phyloP scores from a whole-genome alignment of 2,797 vertebrate genomes.

The Lycodopsis pacificus region DNA sequence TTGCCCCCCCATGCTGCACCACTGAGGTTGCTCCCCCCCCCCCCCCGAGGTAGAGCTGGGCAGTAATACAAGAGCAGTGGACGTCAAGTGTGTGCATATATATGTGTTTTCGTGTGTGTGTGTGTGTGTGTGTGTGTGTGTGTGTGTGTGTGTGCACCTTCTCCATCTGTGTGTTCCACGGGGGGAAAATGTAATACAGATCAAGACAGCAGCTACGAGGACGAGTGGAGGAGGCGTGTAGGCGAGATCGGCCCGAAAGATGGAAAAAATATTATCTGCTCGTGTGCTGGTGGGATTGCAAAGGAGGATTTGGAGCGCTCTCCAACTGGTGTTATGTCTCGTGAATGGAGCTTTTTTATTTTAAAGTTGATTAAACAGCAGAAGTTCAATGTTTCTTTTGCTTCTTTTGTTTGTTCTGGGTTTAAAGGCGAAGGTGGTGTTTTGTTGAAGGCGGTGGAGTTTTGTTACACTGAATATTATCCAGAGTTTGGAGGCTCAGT shows the following conservation, averaged over 20 bases:
- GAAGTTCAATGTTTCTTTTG: slow-evolving; percentile 39
- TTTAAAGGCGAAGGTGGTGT: slow-evolving; percentile 35
- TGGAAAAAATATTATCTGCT: slow-evolving; percentile 73
- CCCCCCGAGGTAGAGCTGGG: slow-evolving; percentile 60
- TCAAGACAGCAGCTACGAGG: slow-evolving; percentile 73
- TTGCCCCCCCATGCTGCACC: slow-evolving; percentile 18
- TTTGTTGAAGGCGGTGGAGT: slow-evolving; percentile 62
- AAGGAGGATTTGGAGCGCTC: slow-evolving; percentile 57
- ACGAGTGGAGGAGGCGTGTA: slow-evolving; percentile 75
- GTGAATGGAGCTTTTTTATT: slow-evolving; percentile 59
- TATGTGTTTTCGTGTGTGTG: background rate
- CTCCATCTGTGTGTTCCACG: slow-evolving; percentile 70
- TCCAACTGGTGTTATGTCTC: slow-evolving; percentile 49
- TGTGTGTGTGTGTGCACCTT: slow-evolving; percentile 44
- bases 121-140: slow-evolving; percentile 18
- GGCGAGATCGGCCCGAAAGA: slow-evolving; percentile 69
- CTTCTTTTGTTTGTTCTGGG: background rate
- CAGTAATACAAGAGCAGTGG: slow-evolving; percentile 65
- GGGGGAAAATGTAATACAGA: slow-evolving; percentile 68
- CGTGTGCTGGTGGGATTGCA: slow-evolving; percentile 54
- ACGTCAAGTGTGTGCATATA: slow-evolving; percentile 14
- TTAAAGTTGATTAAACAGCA: slow-evolving; percentile 51
- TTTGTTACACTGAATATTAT: slow-evolving; percentile 52
- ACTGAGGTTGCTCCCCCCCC: slow-evolving; percentile 48
- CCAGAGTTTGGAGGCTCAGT: slow-evolving; percentile 41